Conservation (phyloP, 2,113 vertebrate species). For the Mungos mungo region DNA sequence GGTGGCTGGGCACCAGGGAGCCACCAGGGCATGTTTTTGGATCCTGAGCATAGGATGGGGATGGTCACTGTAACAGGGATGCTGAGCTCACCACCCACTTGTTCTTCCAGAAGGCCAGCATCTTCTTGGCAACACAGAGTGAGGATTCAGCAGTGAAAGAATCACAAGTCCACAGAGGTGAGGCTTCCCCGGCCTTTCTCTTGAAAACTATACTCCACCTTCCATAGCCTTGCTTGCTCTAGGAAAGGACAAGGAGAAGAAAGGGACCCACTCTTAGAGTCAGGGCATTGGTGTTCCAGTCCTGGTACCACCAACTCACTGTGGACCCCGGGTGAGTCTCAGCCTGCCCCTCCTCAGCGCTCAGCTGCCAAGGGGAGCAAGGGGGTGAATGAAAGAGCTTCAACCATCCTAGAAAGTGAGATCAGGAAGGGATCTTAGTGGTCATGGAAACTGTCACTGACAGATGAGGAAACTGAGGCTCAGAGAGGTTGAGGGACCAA, state of each 20-base stretch:
- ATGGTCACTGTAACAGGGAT: neutral
- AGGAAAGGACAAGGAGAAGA: neutral
- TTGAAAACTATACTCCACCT: neutral
- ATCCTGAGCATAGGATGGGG: neutral
- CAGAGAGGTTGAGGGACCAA: neutral
- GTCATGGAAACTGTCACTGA: neutral
- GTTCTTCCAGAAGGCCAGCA: neutral
- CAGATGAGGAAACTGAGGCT: neutral
- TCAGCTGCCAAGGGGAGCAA: neutral
- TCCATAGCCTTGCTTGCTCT: neutral
- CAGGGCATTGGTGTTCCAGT: neutral
- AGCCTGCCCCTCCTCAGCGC: neutral
- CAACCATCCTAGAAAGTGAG: neutral
- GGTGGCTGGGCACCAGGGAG: neutral
- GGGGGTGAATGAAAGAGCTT: neutral
- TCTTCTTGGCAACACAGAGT: neutral
- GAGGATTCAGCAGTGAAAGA: neutral
- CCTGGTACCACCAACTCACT: neutral
- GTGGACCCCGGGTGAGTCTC: neutral
- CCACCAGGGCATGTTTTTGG: neutral
- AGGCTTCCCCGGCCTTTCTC: neutral
- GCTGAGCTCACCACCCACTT: neutral
- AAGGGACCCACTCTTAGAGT: neutral
- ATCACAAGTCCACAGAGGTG: neutral
- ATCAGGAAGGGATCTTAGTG: neutral